A percentile compares a stretch with the other conserved stretches of the same genome.
Conservation (phyloP, 1,140 invertebrate genomes). For the Mamestra configurata region DNA sequence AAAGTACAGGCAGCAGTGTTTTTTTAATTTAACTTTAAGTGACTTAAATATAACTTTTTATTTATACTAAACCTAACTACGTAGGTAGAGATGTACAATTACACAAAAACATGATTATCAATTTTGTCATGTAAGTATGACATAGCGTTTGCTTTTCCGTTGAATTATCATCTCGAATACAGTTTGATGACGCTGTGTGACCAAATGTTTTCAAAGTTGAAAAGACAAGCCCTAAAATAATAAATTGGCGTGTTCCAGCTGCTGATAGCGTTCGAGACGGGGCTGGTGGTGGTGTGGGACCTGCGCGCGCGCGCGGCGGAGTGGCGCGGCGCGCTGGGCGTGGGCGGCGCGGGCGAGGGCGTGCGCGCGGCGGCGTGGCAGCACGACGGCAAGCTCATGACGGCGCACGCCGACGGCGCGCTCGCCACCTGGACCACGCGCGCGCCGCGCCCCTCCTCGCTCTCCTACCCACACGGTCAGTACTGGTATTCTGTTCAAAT, state of each 20-base stretch:
- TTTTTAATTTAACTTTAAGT: no score
- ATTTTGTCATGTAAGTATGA: no score
- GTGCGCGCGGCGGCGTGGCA: conserved; percentile 98
- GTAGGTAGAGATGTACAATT: no score
- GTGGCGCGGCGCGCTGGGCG: conserved; percentile 93
- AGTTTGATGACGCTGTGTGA: no score
- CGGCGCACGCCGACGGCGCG: conserved; percentile 97
- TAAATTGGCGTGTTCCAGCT: conserved; percentile 89
- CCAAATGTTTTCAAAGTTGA: no score
- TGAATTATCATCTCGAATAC: no score
- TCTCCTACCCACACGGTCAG: conserved; percentile 97
- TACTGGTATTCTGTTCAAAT: background rate
- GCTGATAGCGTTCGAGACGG: conserved; percentile 98
- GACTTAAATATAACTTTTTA: no score
- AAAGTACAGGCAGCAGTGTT: no score
- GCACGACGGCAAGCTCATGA: conserved; percentile 99
- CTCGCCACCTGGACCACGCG: conserved; percentile 96
- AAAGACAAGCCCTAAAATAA: no score
- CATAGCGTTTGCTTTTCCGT: no score
- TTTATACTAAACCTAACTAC: no score
- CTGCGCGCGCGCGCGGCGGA: conserved; percentile 94
- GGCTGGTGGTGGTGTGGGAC: conserved; percentile 98
- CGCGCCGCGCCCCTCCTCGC: conserved; percentile 93
- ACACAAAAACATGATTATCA: no score
- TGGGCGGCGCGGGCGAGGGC: conserved; percentile 88